These are phyloP conservation scores for Cacatua alba DNA, from an alignment of 2,113 vertebrate species.

Conservation along the genomic window DNA sequence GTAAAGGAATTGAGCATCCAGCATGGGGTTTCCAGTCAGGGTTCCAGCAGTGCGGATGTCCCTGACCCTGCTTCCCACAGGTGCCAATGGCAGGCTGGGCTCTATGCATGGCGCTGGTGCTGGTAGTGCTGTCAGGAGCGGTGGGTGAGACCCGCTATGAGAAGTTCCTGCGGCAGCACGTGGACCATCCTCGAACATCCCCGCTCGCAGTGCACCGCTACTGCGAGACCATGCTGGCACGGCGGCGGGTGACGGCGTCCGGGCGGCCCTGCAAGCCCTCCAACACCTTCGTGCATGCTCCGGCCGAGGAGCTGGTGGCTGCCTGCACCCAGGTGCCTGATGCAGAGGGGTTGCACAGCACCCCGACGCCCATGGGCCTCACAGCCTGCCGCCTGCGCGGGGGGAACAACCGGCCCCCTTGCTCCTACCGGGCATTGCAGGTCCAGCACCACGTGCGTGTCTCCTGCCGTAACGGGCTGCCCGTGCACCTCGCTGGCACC, in stretches of 20 bases:
- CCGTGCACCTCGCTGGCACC: conserved; percentile 16
- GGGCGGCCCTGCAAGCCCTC: conserved; percentile 20
- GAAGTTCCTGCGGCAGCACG: conserved; percentile 56
- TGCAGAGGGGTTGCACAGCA: fast-evolving
- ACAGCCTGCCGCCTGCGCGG: conserved; percentile 3
- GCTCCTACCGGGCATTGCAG: not conserved
- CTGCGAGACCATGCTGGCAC: conserved; percentile 36
- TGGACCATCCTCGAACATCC: not conserved
- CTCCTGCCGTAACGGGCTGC: not conserved
- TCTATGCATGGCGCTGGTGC: not conserved
- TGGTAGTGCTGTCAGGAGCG: not conserved
- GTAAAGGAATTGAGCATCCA: not conserved
- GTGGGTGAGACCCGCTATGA: not conserved
- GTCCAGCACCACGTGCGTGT: not conserved
- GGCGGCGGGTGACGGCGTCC: not conserved
- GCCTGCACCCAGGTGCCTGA: not conserved
- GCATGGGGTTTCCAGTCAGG: fast-evolving
- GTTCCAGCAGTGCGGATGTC: not conserved
- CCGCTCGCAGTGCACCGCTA: not conserved
- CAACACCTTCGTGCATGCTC: conserved; percentile 27
- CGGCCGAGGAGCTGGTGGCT: fast-evolving
- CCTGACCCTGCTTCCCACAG: not conserved
- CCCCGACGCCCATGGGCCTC: fast-evolving
- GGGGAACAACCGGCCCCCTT: not conserved
- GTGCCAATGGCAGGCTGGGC: conserved; percentile 7